Evolutionary conservation across 2,113 vertebrate genomes (phyloP).

Genomic region (Oreochromis aureus): DNA sequence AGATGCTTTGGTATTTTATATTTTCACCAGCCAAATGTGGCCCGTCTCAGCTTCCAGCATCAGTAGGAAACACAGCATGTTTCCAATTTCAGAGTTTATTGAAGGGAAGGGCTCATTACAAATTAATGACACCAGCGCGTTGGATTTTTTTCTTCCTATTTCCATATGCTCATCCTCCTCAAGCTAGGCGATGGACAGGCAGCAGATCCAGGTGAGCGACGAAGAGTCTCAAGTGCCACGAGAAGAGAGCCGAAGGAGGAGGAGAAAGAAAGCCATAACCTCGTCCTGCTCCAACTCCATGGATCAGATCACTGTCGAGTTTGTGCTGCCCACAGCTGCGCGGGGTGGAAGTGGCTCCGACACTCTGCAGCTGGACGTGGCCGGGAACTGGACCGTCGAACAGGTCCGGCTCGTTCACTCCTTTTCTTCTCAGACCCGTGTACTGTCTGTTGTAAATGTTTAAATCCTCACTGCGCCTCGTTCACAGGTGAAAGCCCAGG

Average conservation of each 20-base stretch:
- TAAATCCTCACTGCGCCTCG: background rate
- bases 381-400: conserved; percentile 90
- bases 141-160: background rate
- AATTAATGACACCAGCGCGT: fast-evolving
- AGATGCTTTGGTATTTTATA: background rate
- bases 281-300: conserved; percentile 68
- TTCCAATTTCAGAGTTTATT: background rate
- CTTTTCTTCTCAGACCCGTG: background rate
- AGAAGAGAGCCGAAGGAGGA: conserved; percentile 82
- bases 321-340: conserved; percentile 83
- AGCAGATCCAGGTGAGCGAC: conserved; percentile 59
- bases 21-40: background rate
- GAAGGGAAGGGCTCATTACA: background rate
- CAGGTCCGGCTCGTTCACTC: conserved; percentile 66
- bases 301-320: conserved; percentile 88
- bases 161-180: background rate
- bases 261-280: conserved; percentile 86
- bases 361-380: conserved; percentile 78
- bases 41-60: background rate
- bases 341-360: conserved; percentile 74
- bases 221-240: conserved; percentile 79
- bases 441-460: background rate
- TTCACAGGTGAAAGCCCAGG: conserved; percentile 86
- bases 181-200: conserved; percentile 81
- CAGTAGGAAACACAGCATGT: background rate